Percentiles rank a stretch among this genome's conserved stretches.
Conservation (phyloP, 2,113 vertebrate species). For the Nematolebias whitei region DNA sequence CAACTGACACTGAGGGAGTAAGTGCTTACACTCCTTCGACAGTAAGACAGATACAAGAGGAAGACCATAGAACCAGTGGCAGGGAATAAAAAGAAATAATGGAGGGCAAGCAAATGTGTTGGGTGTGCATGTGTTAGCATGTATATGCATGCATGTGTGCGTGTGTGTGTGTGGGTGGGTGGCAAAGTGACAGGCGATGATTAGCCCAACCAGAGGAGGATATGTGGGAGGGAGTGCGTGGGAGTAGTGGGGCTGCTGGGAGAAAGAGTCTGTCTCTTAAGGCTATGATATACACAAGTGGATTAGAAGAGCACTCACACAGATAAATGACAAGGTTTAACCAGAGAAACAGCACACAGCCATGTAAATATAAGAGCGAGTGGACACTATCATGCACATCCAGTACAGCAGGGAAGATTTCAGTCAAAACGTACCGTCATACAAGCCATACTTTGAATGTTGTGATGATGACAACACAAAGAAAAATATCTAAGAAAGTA, state of each 20-base stretch:
- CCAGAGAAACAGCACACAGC: conserved; percentile 29
- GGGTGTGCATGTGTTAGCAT: conserved; percentile 8
- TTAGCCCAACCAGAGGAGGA: conserved; percentile 72
- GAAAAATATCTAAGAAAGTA: conserved; percentile 33
- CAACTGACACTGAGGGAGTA: conserved; percentile 48
- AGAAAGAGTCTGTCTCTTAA: conserved; percentile 45
- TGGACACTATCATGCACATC: not conserved
- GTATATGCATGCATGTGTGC: conserved; percentile 13
- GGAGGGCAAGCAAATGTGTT: conserved; percentile 44
- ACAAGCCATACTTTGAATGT: not conserved
- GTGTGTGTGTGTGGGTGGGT: conserved; percentile 49
- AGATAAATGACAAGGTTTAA: conserved; percentile 24
- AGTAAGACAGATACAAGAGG: conserved; percentile 36
- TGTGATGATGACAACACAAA: conserved; percentile 39
- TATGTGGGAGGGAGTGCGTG: conserved; percentile 70
- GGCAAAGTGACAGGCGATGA: conserved; percentile 75
- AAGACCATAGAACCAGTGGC: conserved; percentile 30
- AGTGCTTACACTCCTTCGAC: conserved; percentile 29
- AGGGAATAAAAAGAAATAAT: conserved; percentile 10
- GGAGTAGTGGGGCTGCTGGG: conserved; percentile 60
- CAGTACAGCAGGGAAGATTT: conserved; percentile 3
- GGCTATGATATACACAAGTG: conserved; percentile 60
- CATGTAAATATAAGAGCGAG: conserved; percentile 1
- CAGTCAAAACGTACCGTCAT: conserved; percentile 21
- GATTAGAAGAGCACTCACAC: conserved; percentile 63